Evolutionary conservation across 2,888 invertebrate genomes (phyloP).

Genomic region (Arctia plantaginis): DNA sequence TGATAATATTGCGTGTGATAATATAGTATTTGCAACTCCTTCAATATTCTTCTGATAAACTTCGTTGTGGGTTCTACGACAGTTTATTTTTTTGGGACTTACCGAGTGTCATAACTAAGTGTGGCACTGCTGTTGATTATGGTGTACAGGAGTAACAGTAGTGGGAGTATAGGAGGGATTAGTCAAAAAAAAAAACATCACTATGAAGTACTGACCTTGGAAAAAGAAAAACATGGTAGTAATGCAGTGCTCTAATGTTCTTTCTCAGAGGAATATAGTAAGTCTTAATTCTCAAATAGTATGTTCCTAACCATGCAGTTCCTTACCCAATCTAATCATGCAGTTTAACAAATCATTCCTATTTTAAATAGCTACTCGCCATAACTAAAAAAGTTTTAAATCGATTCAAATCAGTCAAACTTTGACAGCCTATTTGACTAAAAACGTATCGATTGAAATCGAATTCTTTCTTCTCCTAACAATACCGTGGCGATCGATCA

Average conservation of each 20-base stretch:
- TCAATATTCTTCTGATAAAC: too few relatives aligned
- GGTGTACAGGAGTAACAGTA: too few relatives aligned
- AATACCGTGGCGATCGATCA: conserved; percentile 59
- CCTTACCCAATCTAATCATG: not conserved
- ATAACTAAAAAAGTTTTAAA: not conserved
- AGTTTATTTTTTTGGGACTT: too few relatives aligned
- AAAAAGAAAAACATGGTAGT: not conserved
- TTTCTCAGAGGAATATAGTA: not conserved
- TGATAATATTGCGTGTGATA: too few relatives aligned
- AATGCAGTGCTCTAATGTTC: not conserved
- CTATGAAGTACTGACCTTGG: not conserved
- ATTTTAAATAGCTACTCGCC: not conserved
- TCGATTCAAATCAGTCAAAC: conserved; percentile 8
- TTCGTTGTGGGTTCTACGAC: too few relatives aligned
- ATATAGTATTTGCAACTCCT: too few relatives aligned
- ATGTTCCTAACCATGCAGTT: not conserved
- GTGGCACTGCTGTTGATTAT: too few relatives aligned
- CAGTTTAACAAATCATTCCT: not conserved
- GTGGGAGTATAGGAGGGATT: too few relatives aligned
- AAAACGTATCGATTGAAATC: conserved; percentile 13
- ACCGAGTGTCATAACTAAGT: too few relatives aligned
- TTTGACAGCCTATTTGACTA: conserved; percentile 16
- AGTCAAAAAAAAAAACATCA: too few relatives aligned
- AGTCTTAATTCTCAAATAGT: too few relatives aligned
- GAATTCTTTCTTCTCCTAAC: conserved; percentile 13